A percentile compares a stretch with the other conserved stretches of the same genome.
Conservation (phyloP, 64 coral and sea anemone genomes). For the Pachyseris speciosa region DNA sequence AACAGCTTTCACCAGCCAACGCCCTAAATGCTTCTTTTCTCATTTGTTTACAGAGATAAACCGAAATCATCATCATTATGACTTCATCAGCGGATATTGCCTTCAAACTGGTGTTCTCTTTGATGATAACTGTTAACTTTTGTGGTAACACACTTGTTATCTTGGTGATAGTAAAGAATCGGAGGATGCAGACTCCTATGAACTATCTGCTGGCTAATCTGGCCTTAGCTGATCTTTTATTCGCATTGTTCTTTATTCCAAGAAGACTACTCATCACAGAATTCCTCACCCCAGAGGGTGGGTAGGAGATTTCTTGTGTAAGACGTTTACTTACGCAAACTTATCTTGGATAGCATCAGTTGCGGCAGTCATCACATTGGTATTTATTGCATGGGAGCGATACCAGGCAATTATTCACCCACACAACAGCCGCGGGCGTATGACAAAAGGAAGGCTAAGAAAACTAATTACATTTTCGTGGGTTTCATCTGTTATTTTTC, state of each 20-base stretch:
- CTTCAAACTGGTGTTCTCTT: not conserved
- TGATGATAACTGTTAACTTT: constrained; percentile 3
- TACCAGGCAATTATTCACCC: constrained; percentile 31
- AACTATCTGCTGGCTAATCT: too few relatives aligned
- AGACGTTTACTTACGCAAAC: constrained; percentile 7
- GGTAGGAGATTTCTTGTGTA: constrained; percentile 10
- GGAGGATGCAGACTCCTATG: not conserved
- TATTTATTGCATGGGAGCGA: constrained; percentile 22
- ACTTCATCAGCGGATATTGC: not conserved
- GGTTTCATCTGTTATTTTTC: constrained; percentile 9
- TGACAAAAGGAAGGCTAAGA: not conserved
- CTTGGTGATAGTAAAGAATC: not conserved
- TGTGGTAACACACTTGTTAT: constrained; percentile 10
- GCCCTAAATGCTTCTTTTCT: too few relatives aligned
- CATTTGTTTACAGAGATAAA: not conserved
- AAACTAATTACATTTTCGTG: not conserved
- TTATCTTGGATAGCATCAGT: constrained; percentile 25
- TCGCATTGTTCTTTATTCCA: not conserved
- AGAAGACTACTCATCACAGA: not conserved
- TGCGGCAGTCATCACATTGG: not conserved
- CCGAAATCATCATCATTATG: not conserved
- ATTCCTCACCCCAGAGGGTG: constrained; percentile 10
- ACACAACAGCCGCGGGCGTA: not conserved
- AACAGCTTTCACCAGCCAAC: too few relatives aligned
- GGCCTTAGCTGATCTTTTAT: constrained; percentile 17